Percentiles rank a stretch among this genome's conserved stretches.
Evolutionary conservation across 2,797 vertebrate genomes (phyloP).

Genomic region (Garrulus glandarius): DNA sequence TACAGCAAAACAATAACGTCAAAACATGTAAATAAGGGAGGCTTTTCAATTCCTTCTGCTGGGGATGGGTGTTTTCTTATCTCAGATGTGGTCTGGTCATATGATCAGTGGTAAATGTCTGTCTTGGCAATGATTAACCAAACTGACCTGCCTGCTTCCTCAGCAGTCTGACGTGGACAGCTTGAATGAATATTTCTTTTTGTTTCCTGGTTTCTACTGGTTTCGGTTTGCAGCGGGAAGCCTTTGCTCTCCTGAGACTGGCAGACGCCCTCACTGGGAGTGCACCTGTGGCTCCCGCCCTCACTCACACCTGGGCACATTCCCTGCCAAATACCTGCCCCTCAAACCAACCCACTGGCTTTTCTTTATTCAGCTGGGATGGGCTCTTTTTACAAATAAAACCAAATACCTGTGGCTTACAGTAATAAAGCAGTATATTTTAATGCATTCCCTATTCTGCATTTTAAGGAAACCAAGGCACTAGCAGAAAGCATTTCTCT

Average conservation of each 20-base stretch:
- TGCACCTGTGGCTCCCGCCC: not conserved
- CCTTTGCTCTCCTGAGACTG: not conserved
- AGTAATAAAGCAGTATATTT: not conserved
- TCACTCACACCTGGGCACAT: rapidly evolving
- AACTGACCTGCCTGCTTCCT: not conserved
- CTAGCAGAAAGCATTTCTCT: not conserved
- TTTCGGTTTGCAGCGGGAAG: not conserved
- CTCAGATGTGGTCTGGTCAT: not conserved
- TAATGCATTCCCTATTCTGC: not conserved
- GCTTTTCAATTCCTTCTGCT: not conserved
- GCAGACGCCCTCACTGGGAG: not conserved
- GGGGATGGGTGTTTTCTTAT: not conserved
- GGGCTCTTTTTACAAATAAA: not conserved
- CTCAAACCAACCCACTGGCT: not conserved
- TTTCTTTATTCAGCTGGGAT: not conserved
- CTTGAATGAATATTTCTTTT: conserved; percentile 46
- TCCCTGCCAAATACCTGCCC: rapidly evolving
- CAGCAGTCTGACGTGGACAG: conserved; percentile 33
- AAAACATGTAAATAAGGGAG: not conserved
- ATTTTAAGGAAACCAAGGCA: not conserved
- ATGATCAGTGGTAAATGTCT: not conserved
- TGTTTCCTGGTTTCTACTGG: conserved; percentile 69
- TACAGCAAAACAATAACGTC: not conserved
- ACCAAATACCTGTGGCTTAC: not conserved
- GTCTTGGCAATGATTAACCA: conserved; percentile 74